phyloP scores from a whole-genome alignment of 1,140 invertebrate species.

The Paralvinella palmiformis region DNA sequence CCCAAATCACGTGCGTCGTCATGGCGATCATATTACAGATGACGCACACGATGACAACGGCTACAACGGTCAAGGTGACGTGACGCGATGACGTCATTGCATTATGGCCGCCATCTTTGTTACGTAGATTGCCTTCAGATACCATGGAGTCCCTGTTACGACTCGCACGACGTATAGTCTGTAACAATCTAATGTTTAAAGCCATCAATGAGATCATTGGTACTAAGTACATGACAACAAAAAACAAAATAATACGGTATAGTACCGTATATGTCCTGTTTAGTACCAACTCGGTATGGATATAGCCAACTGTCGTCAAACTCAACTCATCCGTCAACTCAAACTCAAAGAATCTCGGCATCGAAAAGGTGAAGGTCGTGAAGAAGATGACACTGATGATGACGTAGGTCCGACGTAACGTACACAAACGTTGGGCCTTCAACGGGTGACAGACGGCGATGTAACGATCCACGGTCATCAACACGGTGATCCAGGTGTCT shows the following conservation, averaged over 20 bases:
- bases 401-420: conserved; percentile 9
- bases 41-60: conserved; percentile 13
- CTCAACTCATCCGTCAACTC: background rate
- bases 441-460: conserved; percentile 20
- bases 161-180: conserved; percentile 6
- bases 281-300: background rate
- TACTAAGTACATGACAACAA: conserved; percentile 11
- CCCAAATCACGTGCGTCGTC: conserved; percentile 15
- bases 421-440: conserved; percentile 13
- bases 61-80: conserved; percentile 8
- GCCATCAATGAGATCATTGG: conserved; percentile 8
- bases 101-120: background rate
- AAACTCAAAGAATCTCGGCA: conserved; percentile 21
- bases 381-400: conserved; percentile 11
- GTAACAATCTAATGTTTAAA: conserved; percentile 12
- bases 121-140: too few relatives aligned
- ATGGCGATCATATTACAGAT: conserved; percentile 9
- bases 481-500: conserved; percentile 12
- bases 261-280: conserved; percentile 16
- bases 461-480: conserved; percentile 20
- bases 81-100: background rate
- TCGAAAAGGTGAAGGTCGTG: background rate
- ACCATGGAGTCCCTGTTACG: background rate
- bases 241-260: conserved; percentile 18
- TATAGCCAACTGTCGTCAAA: background rate